Evolutionary conservation across 2,797 vertebrate species (phyloP), one percentile per base, ranked within the genome.

Genomic region (Etheostoma perlongum): DNA sequence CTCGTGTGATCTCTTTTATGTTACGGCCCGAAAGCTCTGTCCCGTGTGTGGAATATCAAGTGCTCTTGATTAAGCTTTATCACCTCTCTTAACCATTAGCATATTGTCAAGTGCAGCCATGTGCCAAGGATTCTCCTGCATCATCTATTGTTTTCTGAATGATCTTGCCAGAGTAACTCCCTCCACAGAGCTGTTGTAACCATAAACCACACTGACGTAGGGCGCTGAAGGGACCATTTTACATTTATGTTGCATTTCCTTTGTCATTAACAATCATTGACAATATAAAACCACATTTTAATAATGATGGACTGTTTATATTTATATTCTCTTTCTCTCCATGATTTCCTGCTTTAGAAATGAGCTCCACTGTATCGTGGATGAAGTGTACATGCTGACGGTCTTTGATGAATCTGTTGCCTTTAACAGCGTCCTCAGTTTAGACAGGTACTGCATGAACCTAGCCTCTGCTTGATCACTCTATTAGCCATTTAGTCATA

Each of bases 361-460:
- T 18, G 86, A 96, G 79, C 93, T 99, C 72, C 98, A 99, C 5
- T 95, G 95, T 89, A 95, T 99, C 64, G 89, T 99, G 68, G 98
- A 99, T 76, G 98, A 99, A 88, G 90, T 99, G 84, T 99, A 99
- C 93, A 99, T 99, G 98, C 95, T 99, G 88, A 96, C 97, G 0
- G 95, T 99, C 76, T 99, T 99, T 90, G 95, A 97, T 23, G 94
- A 97, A 78, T 93, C 95, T 0, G 74, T 91, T 66, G 89, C 85
- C 6, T 98, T 98, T 94, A 91, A 80, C 88, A 99, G 98, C 64
- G 96, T 99, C 84, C 96, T 98, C 74, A 92, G 97, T 88, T 82
- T 97, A 79, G 94, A 97, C 79, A 96, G 97, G 98, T 98, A 95
- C 95, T 79, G 67, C 7, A 7, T 57, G 55, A 76, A 72, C 58